These are phyloP conservation scores for Labeo calbasu DNA, from an alignment of 2,797 vertebrate species.

Conservation along the genomic window DNA sequence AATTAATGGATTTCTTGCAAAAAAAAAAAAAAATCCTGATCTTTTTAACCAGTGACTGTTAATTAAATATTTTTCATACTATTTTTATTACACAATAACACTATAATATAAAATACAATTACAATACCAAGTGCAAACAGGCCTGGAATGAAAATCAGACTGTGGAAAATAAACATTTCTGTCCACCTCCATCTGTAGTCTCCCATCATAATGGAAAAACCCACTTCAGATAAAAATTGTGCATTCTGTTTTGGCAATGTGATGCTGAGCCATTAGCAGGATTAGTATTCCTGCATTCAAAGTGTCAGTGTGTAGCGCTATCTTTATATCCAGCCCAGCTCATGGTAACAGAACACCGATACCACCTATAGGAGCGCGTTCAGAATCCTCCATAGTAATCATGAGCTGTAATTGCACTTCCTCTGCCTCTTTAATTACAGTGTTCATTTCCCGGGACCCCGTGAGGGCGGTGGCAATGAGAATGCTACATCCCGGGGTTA, in stretches of 20 bases:
- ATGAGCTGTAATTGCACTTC: conserved; percentile 68
- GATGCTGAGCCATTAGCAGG: conserved; percentile 56
- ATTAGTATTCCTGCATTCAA: conserved; percentile 39
- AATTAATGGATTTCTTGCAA: too few species aligned
- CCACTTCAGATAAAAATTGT: conserved; percentile 35
- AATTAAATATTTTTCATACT: neutral
- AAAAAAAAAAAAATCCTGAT: too few species aligned
- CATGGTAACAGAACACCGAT: neutral
- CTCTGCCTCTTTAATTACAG: conserved; percentile 72
- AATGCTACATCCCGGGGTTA: conserved; percentile 63
- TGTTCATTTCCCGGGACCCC: conserved; percentile 66
- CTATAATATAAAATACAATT: neutral
- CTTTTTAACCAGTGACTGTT: too few species aligned
- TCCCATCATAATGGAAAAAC: conserved; percentile 52
- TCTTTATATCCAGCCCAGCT: conserved; percentile 31
- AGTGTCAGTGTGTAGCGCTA: conserved; percentile 35
- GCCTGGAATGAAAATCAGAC: conserved; percentile 41
- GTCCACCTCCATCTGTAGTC: conserved; percentile 29
- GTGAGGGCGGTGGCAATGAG: conserved; percentile 44
- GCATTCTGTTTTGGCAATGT: conserved; percentile 36
- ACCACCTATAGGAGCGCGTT: neutral
- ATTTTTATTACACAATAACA: neutral
- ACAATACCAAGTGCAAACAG: conserved; percentile 21
- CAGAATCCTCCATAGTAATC: conserved; percentile 45
- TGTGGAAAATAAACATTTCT: conserved; percentile 44